Base-by-base conservation (phyloP, 30 jellyfish, hydroid and myxozoan genomes). In the Hydractinia echinata region DNA sequence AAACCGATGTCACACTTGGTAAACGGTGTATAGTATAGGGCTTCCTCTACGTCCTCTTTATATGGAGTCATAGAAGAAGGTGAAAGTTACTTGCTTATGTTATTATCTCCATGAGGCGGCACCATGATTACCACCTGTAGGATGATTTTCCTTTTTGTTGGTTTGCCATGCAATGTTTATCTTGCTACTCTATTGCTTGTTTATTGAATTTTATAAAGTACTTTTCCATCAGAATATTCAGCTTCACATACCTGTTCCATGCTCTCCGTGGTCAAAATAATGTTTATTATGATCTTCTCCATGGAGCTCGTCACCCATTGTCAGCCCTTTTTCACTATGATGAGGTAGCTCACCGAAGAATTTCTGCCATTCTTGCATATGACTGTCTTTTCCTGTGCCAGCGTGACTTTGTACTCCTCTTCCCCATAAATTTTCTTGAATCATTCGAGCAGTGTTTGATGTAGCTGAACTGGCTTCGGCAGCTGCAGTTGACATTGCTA, bases 241-340 rank as follows among this genome's bases (percentile, higher is more conserved):
- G 21, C 51, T 20, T 13, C 3, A 71, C 52, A 14, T 71, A 71
- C 81, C 81, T 71, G 81, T 71, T 71, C 81, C 81, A 50, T 71
- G 81, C n/a, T 71, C 68, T 8, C 81, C 81, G 67, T 71, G 81
- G 50, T 71, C 81, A 50, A 71, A 71, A 71, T 71, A 71, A 71
- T 71, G 81, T 58, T 9, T 13, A 50, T 71, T 71, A 52, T 71
- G 81, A 50, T 71, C 81, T 71, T 71, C 81, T 20, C 81, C 81
- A 50, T 71, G 81, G 8, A 20, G 67, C n/a, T 71, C 81, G n/a
- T 71, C 60, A 11, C 60, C 81, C 81, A 71, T 71, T 7, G 81
- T 71, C 52, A 71, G 10, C 67, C 81, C 81, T 5, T 71, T 71
- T 58, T 71, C 81, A n/a, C 39, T 15, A 50, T 71, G 81, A 19